phyloP scores from a whole-genome alignment of 2,888 invertebrate genomes.

The Diarsia brunnea region DNA sequence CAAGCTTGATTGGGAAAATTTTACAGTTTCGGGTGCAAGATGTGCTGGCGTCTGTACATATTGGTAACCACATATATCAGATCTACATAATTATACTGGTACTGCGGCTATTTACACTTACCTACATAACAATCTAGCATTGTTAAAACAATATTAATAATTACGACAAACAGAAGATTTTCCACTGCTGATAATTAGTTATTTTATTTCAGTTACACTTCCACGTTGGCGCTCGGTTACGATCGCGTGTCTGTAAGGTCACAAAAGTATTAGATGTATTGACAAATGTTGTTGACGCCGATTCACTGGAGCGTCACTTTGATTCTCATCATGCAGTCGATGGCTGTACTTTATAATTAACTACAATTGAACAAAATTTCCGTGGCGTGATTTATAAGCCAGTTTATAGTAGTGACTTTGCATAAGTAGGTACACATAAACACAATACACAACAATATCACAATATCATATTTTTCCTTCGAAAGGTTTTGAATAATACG shows the following conservation, averaged over 20 bases:
- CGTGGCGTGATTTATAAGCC: conserved; percentile 5
- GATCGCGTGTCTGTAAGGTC: background rate
- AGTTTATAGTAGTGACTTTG: background rate
- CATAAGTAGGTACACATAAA: background rate
- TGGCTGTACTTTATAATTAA: conserved; percentile 17
- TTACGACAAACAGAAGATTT: conserved; percentile 49
- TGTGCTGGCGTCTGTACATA: background rate
- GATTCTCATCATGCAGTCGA: conserved; percentile 17
- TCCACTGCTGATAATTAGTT: conserved; percentile 45
- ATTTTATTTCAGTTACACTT: conserved; percentile 34
- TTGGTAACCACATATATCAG: background rate
- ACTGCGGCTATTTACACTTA: background rate
- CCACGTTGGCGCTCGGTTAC: conserved; percentile 23
- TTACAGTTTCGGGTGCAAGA: too few relatives aligned
- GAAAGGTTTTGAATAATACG: background rate
- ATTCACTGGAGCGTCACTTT: background rate
- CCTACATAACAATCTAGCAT: conserved; percentile 37
- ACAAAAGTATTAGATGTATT: conserved; percentile 18
- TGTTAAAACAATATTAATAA: conserved; percentile 30
- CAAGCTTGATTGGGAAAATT: too few relatives aligned
- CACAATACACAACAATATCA: too few relatives aligned
- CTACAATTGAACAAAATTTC: conserved; percentile 29
- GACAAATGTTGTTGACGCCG: conserved; percentile 1
- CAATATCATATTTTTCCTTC: background rate
- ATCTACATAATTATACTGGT: conserved; percentile 3